These are phyloP conservation scores for Musca domestica DNA, from an alignment of 1,140 invertebrate species.

Conservation along the genomic window DNA sequence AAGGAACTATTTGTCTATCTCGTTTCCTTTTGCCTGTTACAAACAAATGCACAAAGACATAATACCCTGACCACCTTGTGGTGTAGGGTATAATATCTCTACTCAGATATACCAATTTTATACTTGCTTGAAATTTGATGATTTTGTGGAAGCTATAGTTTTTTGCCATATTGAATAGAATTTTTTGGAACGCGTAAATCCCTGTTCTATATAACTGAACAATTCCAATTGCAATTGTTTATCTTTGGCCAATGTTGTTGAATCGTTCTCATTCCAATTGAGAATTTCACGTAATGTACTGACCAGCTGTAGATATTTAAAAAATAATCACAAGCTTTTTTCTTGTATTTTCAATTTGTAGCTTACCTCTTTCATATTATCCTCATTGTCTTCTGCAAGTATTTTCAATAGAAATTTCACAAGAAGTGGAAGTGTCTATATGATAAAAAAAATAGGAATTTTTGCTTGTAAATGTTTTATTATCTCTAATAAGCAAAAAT, in stretches of 20 bases:
- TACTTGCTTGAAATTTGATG: conserved; percentile 33
- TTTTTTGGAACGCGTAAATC: conserved; percentile 40
- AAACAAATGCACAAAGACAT: no score
- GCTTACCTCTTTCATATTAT: conserved; percentile 37
- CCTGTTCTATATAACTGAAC: conserved; percentile 40
- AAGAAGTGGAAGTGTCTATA: conserved; percentile 38
- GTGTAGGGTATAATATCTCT: neutral
- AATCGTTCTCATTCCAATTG: conserved; percentile 27
- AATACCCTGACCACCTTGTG: no score
- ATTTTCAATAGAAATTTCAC: conserved; percentile 43
- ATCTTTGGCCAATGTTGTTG: conserved; percentile 25
- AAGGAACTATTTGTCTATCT: no score
- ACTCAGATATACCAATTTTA: neutral
- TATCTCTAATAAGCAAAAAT: neutral
- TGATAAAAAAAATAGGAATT: neutral
- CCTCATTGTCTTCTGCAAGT: conserved; percentile 42
- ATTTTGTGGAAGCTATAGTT: conserved; percentile 31
- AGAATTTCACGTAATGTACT: conserved; percentile 40
- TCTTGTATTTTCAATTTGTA: neutral
- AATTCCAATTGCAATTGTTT: conserved; percentile 40
- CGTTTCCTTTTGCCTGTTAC: no score
- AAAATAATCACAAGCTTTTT: neutral
- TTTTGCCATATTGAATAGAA: conserved; percentile 48
- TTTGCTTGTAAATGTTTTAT: no score
- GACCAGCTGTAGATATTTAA: conserved; percentile 35